phyloP scores from a whole-genome alignment of 1,140 invertebrate genomes.

The Megalopta genalis region DNA sequence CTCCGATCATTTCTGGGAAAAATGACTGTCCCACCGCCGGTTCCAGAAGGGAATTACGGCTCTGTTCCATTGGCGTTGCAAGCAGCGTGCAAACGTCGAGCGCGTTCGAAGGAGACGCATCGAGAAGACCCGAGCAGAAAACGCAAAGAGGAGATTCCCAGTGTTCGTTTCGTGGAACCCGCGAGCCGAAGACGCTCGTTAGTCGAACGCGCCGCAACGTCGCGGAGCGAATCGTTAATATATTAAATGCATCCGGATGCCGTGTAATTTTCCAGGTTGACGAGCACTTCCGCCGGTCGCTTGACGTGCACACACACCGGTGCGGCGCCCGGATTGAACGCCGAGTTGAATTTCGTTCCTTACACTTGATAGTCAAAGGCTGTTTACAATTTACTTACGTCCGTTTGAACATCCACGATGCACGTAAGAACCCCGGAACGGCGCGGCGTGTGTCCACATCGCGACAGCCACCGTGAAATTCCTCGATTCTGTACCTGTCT shows the following conservation, averaged over 20 bases:
- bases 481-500: not conserved
- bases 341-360: constrained; percentile 39
- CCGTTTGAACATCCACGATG: constrained; percentile 33
- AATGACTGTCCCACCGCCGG: too few species aligned
- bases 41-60: too few species aligned
- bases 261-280: constrained; percentile 33
- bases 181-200: constrained; percentile 4
- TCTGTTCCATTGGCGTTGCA: too few species aligned
- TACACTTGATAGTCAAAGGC: constrained; percentile 49
- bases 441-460: constrained; percentile 13
- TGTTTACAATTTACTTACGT: constrained; percentile 53
- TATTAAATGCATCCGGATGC: constrained; percentile 28
- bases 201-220: constrained; percentile 22
- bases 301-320: not conserved
- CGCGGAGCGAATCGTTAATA: constrained; percentile 15
- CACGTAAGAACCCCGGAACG: constrained; percentile 14
- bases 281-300: not conserved
- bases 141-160: too few species aligned
- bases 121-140: too few species aligned
- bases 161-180: too few species aligned
- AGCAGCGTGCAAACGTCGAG: too few species aligned
- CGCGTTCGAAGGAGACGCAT: too few species aligned
- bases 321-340: not conserved
- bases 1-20: too few species aligned
- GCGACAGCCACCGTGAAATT: constrained; percentile 5